These are phyloP conservation scores for Drosophila ezoana DNA, from an alignment of 2,888 invertebrate species.

Conservation along the genomic window DNA sequence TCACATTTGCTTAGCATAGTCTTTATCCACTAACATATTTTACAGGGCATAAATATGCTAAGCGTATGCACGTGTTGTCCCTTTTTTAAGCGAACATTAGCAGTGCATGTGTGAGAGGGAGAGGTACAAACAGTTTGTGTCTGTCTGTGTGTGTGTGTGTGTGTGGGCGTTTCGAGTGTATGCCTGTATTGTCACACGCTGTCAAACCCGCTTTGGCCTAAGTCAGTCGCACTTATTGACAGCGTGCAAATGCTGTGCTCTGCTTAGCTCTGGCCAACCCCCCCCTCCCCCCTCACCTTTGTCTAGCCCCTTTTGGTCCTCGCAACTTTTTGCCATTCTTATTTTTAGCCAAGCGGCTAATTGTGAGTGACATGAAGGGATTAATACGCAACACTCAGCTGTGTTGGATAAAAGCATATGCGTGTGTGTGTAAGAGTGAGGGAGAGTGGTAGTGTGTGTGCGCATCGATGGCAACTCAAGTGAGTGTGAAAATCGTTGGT, in stretches of 20 bases:
- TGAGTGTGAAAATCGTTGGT: slow-evolving; percentile 67
- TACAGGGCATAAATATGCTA: slow-evolving; percentile 53
- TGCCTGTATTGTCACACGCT: slow-evolving; percentile 69
- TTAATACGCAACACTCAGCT: slow-evolving; percentile 36
- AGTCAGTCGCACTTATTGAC: slow-evolving; percentile 64
- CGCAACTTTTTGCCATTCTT: slow-evolving; percentile 46
- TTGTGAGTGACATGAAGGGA: slow-evolving; percentile 71
- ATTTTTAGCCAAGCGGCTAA: slow-evolving; percentile 75
- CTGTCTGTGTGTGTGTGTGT: slow-evolving; percentile 17
- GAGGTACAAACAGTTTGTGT: slow-evolving; percentile 8
- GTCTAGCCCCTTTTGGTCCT: slow-evolving; percentile 6
- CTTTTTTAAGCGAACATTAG: slow-evolving; percentile 6
- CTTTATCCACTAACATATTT: not conserved
- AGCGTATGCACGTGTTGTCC: slow-evolving; percentile 41
- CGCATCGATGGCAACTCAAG: slow-evolving; percentile 64
- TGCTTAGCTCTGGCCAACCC: not conserved
- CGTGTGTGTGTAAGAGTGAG: slow-evolving; percentile 3
- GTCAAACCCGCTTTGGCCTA: slow-evolving; percentile 67
- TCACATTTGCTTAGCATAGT: too few species aligned
- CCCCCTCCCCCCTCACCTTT: not conserved
- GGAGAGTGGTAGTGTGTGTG: slow-evolving; percentile 21
- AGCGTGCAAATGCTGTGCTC: slow-evolving; percentile 37
- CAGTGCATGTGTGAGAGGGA: not conserved
- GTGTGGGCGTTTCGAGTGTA: slow-evolving; percentile 35
- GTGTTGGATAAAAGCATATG: slow-evolving; percentile 21